A percentile compares a stretch with the other conserved stretches of the same genome.
These are phyloP conservation scores for Chiridota heheva DNA, from an alignment of 35 echinoderm and acorn worm genomes.

Conservation along the genomic window DNA sequence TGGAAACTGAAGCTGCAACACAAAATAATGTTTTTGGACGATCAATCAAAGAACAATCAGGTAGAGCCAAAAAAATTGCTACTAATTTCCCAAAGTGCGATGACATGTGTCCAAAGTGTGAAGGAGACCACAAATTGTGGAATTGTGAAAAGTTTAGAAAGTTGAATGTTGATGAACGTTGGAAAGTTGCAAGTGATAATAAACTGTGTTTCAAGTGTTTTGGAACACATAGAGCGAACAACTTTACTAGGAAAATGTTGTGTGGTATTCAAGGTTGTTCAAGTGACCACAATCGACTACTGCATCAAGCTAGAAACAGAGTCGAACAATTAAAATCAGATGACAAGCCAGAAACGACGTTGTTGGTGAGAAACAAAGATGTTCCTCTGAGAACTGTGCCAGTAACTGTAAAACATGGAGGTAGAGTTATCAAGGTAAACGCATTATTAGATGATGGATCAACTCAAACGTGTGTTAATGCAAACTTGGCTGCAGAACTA, in stretches of 20 bases:
- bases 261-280: slow-evolving; percentile 41
- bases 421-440: slow-evolving; percentile 31
- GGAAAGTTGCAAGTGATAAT: slow-evolving; percentile 28
- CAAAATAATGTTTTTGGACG: slow-evolving; percentile 19
- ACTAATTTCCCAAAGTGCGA: neutral
- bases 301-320: neutral
- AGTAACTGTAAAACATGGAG: slow-evolving; percentile 16
- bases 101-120: neutral
- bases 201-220: slow-evolving; percentile 49
- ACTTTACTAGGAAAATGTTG: neutral
- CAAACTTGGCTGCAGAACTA: neutral
- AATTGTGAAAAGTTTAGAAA: slow-evolving; percentile 37
- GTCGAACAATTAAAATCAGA: neutral
- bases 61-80: slow-evolving; percentile 23
- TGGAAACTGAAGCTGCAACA: slow-evolving; percentile 34
- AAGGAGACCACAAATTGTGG: slow-evolving; percentile 27
- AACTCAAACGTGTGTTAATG: slow-evolving; percentile 19
- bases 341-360: neutral
- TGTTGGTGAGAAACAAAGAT: slow-evolving; percentile 12
- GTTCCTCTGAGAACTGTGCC: slow-evolving; percentile 7
- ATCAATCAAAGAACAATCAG: slow-evolving; percentile 6
- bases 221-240: slow-evolving; percentile 7
- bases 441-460: slow-evolving; percentile 43
- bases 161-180: slow-evolving; percentile 30
- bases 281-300: slow-evolving; percentile 22